phyloP scores from a whole-genome alignment of 2,888 invertebrate species.

The Drosophila merina region DNA sequence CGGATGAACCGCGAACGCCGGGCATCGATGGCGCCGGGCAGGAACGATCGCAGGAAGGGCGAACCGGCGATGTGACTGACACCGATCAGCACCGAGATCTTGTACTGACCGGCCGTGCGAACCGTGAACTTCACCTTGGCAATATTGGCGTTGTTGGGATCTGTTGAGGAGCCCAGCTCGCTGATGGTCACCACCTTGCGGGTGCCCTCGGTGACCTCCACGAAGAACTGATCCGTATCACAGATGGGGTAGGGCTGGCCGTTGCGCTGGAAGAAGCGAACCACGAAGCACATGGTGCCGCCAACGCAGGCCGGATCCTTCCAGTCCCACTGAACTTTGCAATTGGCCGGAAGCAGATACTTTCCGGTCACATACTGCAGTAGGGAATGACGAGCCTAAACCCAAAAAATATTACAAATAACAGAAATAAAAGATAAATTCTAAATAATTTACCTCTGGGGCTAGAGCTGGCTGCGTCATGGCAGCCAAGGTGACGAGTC shows the following conservation, averaged over 20 bases:
- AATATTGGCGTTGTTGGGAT: slow-evolving; percentile 93
- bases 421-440: neutral
- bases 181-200: slow-evolving; percentile 92
- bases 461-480: slow-evolving; percentile 96
- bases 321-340: slow-evolving; percentile 94
- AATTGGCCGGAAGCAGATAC: slow-evolving; percentile 94
- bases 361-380: slow-evolving; percentile 96
- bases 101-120: slow-evolving; percentile 94
- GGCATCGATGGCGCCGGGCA: slow-evolving; percentile 93
- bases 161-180: slow-evolving; percentile 94
- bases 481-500: slow-evolving; percentile 94
- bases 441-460: slow-evolving; percentile 85
- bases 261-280: slow-evolving; percentile 95
- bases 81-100: slow-evolving; percentile 92
- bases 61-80: slow-evolving; percentile 93
- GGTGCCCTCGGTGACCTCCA: slow-evolving; percentile 94
- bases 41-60: slow-evolving; percentile 92
- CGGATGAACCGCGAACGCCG: slow-evolving; percentile 92
- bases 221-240: slow-evolving; percentile 94
- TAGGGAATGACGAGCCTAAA: slow-evolving; percentile 91
- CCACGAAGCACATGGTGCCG: slow-evolving; percentile 95
- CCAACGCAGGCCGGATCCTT: slow-evolving; percentile 95
- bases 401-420: neutral
- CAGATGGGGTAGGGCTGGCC: slow-evolving; percentile 97
- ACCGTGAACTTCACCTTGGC: slow-evolving; percentile 96